Conservation (phyloP, 2,113 vertebrate genomes). For the Mugil cephalus region DNA sequence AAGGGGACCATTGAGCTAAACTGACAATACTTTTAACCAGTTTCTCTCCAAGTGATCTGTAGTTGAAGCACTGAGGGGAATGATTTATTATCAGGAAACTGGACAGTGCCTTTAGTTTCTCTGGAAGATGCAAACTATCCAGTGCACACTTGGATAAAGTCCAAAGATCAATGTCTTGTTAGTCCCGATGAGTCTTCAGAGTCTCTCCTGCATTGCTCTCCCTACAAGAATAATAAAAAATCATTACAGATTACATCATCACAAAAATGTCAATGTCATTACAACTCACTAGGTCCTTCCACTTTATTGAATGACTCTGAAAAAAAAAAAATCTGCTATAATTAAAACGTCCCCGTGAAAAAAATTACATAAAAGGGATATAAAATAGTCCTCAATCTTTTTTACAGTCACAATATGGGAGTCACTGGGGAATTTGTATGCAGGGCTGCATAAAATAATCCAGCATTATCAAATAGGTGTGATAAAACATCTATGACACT, state of each 20-base stretch:
- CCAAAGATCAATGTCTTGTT: slow-evolving; percentile 31
- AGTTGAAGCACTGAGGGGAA: not conserved
- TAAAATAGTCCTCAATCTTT: too few relatives aligned
- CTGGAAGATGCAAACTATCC: slow-evolving; percentile 16
- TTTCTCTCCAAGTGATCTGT: not conserved
- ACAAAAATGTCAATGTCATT: not conserved
- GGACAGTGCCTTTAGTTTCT: not conserved
- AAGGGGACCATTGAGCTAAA: not conserved
- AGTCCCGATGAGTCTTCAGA: slow-evolving; percentile 81
- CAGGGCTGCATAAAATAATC: too few relatives aligned
- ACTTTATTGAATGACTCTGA: not conserved
- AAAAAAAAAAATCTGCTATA: too few relatives aligned
- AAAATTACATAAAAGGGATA: too few relatives aligned
- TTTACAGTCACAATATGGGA: too few relatives aligned
- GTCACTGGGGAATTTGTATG: too few relatives aligned
- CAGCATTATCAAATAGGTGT: too few relatives aligned
- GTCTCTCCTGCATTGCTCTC: slow-evolving; percentile 72
- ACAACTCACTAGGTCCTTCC: not conserved
- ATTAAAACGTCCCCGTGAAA: too few relatives aligned
- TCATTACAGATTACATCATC: too few relatives aligned
- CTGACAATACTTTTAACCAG: too few relatives aligned
- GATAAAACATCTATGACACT: not conserved
- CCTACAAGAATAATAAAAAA: slow-evolving; percentile 64
- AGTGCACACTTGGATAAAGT: slow-evolving; percentile 15
- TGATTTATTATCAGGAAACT: not conserved